Percentiles rank a stretch among this genome's conserved stretches.
Conservation (phyloP, 2,113 vertebrate species). For the Coturnix japonica region DNA sequence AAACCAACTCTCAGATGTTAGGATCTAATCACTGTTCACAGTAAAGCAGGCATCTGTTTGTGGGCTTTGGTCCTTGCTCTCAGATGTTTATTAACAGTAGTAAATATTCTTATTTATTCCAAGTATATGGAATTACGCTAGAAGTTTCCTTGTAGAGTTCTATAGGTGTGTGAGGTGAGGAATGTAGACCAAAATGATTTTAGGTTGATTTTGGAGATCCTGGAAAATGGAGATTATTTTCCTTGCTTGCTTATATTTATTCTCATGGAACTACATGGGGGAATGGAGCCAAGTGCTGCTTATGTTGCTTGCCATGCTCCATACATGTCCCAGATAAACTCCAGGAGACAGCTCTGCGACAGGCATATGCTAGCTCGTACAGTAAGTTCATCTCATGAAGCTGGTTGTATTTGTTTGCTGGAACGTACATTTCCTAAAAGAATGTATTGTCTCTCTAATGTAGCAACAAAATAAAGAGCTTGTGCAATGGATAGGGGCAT, state of each 20-base stretch:
- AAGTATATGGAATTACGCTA: neutral
- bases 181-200: slow-evolving; percentile 77
- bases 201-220: slow-evolving; percentile 78
- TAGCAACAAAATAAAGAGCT: neutral
- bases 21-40: neutral
- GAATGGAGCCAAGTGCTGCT: neutral
- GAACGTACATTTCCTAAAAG: neutral
- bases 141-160: neutral
- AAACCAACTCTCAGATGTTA: neutral
- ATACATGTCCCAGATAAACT: neutral
- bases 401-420: neutral
- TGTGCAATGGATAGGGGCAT: neutral
- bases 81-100: neutral
- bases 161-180: slow-evolving; percentile 17
- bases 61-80: neutral
- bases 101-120: neutral
- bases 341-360: neutral
- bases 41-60: neutral
- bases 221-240: slow-evolving; percentile 68
- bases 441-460: neutral
- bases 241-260: neutral
- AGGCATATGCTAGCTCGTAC: neutral
- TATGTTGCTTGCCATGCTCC: neutral
- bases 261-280: neutral
- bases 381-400: neutral